phyloP scores from a whole-genome alignment of 35 echinoderm and acorn worm genomes.

The Holothuria glaberrima region DNA sequence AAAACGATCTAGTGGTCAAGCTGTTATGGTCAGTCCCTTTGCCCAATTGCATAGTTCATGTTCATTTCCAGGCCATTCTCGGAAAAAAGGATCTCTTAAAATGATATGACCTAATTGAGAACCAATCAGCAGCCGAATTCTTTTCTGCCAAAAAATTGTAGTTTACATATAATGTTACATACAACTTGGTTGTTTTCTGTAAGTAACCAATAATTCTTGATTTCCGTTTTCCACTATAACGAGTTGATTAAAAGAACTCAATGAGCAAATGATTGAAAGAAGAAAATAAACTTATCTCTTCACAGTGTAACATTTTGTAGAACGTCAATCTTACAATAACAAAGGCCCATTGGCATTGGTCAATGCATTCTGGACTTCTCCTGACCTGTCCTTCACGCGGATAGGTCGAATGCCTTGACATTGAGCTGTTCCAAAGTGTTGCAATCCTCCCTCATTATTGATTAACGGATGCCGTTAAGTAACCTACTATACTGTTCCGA shows the following conservation, averaged over 20 bases:
- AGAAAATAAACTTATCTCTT: not conserved
- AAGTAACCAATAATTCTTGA: not conserved
- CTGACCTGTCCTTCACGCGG: conserved; percentile 56
- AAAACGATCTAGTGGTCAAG: conserved; percentile 24
- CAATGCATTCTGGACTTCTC: conserved; percentile 48
- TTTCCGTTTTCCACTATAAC: not conserved
- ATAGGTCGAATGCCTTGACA: conserved; percentile 62
- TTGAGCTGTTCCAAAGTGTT: conserved; percentile 38
- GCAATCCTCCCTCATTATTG: not conserved
- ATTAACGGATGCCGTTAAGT: no score
- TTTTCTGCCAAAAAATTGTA: no score
- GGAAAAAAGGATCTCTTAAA: conserved; percentile 24
- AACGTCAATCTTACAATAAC: conserved; percentile 40
- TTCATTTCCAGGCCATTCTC: conserved; percentile 2
- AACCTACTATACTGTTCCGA: no score
- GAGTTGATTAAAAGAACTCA: not conserved
- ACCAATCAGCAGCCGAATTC: conserved; percentile 1
- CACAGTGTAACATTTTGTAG: not conserved
- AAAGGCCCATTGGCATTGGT: conserved; percentile 56
- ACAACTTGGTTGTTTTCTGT: no score
- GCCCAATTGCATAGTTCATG: conserved; percentile 33
- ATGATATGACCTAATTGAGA: conserved; percentile 40
- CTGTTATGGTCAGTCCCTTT: not conserved
- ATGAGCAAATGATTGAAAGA: not conserved
- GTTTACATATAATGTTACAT: no score